Evolutionary conservation across 2,797 vertebrate genomes (phyloP).

Genomic region (Potorous gilbertii): DNA sequence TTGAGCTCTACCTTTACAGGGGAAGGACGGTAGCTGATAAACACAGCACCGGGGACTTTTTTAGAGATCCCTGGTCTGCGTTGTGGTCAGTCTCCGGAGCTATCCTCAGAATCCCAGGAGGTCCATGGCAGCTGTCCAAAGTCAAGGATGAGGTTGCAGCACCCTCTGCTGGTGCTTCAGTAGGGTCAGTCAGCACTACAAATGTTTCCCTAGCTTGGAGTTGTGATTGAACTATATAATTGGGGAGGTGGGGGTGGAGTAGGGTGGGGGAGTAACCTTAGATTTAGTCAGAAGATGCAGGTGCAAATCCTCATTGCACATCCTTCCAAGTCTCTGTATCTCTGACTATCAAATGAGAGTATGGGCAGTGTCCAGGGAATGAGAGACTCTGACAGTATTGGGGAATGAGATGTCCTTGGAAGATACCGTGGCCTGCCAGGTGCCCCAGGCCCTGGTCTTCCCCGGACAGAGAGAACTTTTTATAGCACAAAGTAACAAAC

Average conservation of each 20-base stretch:
- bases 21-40: background rate
- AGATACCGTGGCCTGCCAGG: background rate
- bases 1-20: background rate
- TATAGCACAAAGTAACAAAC: background rate
- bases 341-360: background rate
- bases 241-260: no score
- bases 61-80: background rate
- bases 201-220: background rate
- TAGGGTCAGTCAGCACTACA: background rate
- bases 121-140: background rate
- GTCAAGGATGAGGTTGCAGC: background rate
- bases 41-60: background rate
- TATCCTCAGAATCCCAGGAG: background rate
- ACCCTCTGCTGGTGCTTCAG: background rate
- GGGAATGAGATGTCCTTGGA: background rate
- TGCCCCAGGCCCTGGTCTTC: background rate
- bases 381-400: background rate
- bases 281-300: background rate
- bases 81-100: background rate
- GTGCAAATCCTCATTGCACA: background rate
- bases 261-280: background rate
- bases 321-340: background rate
- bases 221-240: background rate
- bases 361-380: slow-evolving; percentile 3
- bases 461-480: background rate